Base-by-base conservation (phyloP, 1,140 invertebrate species). In the Hypothenemus hampei region DNA sequence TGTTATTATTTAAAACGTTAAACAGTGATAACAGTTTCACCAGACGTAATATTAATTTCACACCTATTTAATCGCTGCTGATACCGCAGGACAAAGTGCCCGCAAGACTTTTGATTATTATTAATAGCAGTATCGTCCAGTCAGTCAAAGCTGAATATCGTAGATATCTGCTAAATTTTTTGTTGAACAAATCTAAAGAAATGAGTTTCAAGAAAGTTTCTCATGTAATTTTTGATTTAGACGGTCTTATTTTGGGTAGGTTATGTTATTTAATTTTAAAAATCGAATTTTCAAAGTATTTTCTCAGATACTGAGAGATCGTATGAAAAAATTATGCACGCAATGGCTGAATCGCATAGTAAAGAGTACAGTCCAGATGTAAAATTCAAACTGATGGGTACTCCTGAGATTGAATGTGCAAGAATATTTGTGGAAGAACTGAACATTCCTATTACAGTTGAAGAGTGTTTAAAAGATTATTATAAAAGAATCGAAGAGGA, bases 31-130 rank as follows among this genome's bases (percentile, higher is more conserved):
- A n/a, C 26, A 31, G 36, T 23, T 26, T 6, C 13, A 31, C 40
- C 23, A 69, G 63, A 24, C 72, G 76, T 5, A 81, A 78, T 4
- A 13, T 31, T 3, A 31, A 11, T 31, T 31, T 3, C 26, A 31
- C 13, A 13, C 13, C 1, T 31, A 31, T 3, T 31, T 31, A 31
- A 31, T 31, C 10, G 1, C 10, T 2, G 3, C 26, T 31, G 13
- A 11, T 31, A 31, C 13, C 26, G 3, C n/a, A n/a, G n/a, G n/a
- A n/a, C n/a, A n/a, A n/a, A n/a, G n/a, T n/a, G n/a, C n/a, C n/a
- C n/a, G n/a, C n/a, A n/a, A n/a, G n/a, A n/a, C n/a, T n/a, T 31
- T 31, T 31, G 26, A 2, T 31, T 31, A 31, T 11, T 13, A 8
- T 11, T 11, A 3, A 31, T 11, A 2, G 10, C 26, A 3, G 13